Evolutionary conservation across 2,113 vertebrate genomes (phyloP).

Genomic region (Poecile atricapillus): DNA sequence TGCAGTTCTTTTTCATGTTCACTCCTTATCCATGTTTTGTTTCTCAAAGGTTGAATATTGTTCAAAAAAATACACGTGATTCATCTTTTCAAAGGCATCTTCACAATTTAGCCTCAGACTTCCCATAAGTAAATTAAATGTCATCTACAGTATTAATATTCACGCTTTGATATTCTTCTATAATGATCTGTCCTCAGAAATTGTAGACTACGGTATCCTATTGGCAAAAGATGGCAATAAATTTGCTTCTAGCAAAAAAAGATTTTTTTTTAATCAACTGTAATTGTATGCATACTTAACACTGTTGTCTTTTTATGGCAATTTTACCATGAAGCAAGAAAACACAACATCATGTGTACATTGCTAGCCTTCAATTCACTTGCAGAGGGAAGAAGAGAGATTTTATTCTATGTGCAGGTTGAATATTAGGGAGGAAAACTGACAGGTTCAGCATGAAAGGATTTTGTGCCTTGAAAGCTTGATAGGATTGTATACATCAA

Average conservation of each 20-base stretch:
- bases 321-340: background rate
- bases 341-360: background rate
- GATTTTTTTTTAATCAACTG: background rate
- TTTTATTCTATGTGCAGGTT: background rate
- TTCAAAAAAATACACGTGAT: background rate
- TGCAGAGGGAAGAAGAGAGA: background rate
- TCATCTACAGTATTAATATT: background rate
- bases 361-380: background rate
- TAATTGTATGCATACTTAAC: background rate
- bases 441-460: background rate
- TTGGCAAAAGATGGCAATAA: background rate
- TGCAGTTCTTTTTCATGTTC: background rate
- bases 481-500: background rate
- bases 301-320: background rate
- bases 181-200: background rate
- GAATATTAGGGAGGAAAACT: conserved; percentile 3
- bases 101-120: background rate
- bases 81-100: background rate
- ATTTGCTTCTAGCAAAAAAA: background rate
- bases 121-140: conserved; percentile 5
- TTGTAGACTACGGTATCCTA: background rate
- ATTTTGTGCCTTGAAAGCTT: background rate
- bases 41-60: background rate
- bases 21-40: background rate
- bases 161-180: background rate